Base-by-base conservation (phyloP, 1,140 invertebrate species). In the Thaumatotibia leucotreta region DNA sequence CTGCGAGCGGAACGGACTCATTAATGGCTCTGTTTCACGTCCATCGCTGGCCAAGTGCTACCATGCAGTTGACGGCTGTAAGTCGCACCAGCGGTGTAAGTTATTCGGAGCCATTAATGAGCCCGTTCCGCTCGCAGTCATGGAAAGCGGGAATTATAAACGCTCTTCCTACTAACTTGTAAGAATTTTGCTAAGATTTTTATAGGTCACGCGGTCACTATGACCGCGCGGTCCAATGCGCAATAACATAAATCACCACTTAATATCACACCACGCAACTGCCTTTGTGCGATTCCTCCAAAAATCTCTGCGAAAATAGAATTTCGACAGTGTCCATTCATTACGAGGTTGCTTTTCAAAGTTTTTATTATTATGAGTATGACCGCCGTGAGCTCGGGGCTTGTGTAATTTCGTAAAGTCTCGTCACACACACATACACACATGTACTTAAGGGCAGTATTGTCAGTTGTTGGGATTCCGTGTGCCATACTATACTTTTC, bases 371-470 rank as follows among this genome's bases (percentile, higher is more conserved):
- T 68, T 64, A 68, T 61, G 32, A 68, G 62, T 45, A 63, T 32
- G 31, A 50, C 14, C 61, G 29, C 14, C 61, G 29, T 33, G 52
- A n/a, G 24, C 14, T 11, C 58, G 17, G 23, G 35, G 29, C 50
- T 64, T 61, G 29, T 64, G 45, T 64, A 66, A 69, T 69, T 66
- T 66, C 50, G 61, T 65, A 65, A 63, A 54, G 50, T 64, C 27
- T 58, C 67, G 24, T 10, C 14, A 33, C 45, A 24, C 61, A 31
- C 68, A 63, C 68, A 61, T 64, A 65, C 64, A 33, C 68, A 69
- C 64, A 69, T 69, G 64, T 69, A 69, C 68, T 69, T 69, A 63
- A 69, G 61, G 52, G 52, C 27, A 58, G 50, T 27, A 58, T 27
- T 58, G n/a, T 31, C 27, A 14, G n/a, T 27, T n/a, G n/a, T 27